A percentile compares a stretch with the other conserved stretches of the same genome.
These are phyloP conservation scores for Harpagoxenus sublaevis DNA, from an alignment of 2,888 invertebrate species.

Conservation along the genomic window DNA sequence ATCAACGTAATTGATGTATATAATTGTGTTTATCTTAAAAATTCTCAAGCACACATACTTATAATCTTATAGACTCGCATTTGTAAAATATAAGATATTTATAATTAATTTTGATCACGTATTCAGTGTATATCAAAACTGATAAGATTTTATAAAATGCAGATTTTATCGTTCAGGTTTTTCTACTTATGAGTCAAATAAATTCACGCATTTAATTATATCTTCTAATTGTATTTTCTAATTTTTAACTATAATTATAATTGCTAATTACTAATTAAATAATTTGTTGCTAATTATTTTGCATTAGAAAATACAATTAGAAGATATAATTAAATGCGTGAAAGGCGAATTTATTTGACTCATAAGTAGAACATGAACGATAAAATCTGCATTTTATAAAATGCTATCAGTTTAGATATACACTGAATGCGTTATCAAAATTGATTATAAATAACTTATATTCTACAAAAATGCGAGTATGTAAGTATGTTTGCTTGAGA, in stretches of 20 bases:
- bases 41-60: not conserved
- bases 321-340: not conserved
- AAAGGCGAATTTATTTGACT: not conserved
- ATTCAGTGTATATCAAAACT: not conserved
- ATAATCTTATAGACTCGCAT: not conserved
- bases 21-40: slow-evolving; percentile 1
- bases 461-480: not conserved
- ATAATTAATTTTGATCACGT: not conserved
- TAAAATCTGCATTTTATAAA: not conserved
- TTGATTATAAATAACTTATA: not conserved
- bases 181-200: not conserved
- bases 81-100: not conserved
- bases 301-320: slow-evolving; percentile 8
- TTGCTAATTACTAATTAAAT: not conserved
- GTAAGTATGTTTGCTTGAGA: not conserved
- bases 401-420: not conserved
- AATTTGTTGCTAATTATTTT: not conserved
- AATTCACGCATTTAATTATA: not conserved
- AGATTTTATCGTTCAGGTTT: not conserved
- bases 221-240: slow-evolving; percentile 9
- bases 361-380: not conserved
- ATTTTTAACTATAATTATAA: not conserved
- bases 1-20: slow-evolving; percentile 1
- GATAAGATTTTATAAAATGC: not conserved
- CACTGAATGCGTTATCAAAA: not conserved